Percentiles rank a stretch among this genome's conserved stretches.
These are phyloP conservation scores for Muntiacus muntjak DNA, from an alignment of 2,113 vertebrate genomes.

Conservation along the genomic window DNA sequence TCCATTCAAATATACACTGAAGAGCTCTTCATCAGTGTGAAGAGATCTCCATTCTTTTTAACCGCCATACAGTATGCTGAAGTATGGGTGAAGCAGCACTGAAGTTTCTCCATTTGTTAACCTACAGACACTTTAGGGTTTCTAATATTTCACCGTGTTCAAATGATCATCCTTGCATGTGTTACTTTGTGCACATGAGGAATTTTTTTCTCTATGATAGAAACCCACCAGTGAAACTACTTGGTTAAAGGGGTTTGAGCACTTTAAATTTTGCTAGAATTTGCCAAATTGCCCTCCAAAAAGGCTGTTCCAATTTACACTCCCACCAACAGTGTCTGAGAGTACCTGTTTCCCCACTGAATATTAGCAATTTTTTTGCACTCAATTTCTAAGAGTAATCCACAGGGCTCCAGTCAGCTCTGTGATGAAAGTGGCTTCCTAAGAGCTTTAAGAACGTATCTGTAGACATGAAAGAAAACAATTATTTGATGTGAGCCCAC, in stretches of 20 bases:
- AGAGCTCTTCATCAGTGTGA: neutral
- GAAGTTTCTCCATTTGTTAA: neutral
- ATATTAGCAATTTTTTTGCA: constrained; percentile 55
- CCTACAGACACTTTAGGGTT: neutral
- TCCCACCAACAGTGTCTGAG: constrained; percentile 12
- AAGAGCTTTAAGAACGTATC: constrained; percentile 67
- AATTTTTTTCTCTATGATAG: neutral
- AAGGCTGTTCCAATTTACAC: constrained; percentile 41
- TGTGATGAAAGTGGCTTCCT: constrained; percentile 52
- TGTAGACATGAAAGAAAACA: constrained; percentile 68
- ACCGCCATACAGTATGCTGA: neutral
- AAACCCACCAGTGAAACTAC: neutral
- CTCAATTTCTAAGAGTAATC: constrained; percentile 66
- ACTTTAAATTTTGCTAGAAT: constrained; percentile 56
- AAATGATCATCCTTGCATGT: neutral
- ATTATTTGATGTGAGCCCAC: constrained; percentile 56
- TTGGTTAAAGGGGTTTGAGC: constrained; percentile 18
- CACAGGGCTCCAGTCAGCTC: constrained; percentile 54
- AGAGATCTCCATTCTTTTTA: neutral
- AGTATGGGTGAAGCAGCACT: neutral
- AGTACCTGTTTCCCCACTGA: constrained; percentile 57
- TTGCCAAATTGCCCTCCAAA: constrained; percentile 55
- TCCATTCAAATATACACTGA: neutral
- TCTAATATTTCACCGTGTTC: neutral
- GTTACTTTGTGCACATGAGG: neutral